phyloP scores from a whole-genome alignment of 2,113 vertebrate genomes.

The Barnardius zonarius region DNA sequence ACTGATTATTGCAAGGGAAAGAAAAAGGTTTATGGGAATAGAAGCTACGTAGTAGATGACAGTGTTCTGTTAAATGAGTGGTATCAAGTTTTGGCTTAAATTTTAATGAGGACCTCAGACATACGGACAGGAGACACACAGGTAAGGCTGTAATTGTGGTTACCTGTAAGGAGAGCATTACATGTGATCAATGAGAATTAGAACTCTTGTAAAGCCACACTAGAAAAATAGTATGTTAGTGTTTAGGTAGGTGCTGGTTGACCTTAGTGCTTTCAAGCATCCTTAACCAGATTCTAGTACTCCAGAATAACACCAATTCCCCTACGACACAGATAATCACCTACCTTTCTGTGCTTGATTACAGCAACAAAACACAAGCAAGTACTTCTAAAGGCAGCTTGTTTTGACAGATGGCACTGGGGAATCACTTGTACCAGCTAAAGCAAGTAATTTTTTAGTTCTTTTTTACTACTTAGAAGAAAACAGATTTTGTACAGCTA shows the following conservation, averaged over 20 bases:
- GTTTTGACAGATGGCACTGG: neutral
- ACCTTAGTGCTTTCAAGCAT: neutral
- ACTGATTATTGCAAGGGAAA: neutral
- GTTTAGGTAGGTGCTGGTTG: too few relatives aligned
- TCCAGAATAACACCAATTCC: neutral
- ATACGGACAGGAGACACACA: neutral
- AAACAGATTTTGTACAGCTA: rapidly evolving
- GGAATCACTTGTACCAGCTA: neutral
- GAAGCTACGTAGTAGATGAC: neutral
- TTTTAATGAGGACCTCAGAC: neutral
- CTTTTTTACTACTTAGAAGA: neutral
- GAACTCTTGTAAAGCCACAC: neutral
- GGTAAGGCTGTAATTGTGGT: neutral
- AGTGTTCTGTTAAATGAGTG: neutral
- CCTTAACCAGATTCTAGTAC: too few relatives aligned
- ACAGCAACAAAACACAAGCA: neutral
- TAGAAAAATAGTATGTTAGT: neutral
- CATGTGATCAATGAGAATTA: neutral
- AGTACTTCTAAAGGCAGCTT: neutral
- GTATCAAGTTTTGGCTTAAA: neutral
- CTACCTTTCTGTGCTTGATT: neutral
- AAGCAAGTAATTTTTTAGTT: neutral
- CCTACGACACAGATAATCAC: neutral
- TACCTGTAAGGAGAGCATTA: neutral
- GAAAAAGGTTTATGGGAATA: neutral